Evolutionary conservation across 2,888 invertebrate species (phyloP), one percentile per base, ranked within the genome.

Genomic region (Plagiodera versicolora): DNA sequence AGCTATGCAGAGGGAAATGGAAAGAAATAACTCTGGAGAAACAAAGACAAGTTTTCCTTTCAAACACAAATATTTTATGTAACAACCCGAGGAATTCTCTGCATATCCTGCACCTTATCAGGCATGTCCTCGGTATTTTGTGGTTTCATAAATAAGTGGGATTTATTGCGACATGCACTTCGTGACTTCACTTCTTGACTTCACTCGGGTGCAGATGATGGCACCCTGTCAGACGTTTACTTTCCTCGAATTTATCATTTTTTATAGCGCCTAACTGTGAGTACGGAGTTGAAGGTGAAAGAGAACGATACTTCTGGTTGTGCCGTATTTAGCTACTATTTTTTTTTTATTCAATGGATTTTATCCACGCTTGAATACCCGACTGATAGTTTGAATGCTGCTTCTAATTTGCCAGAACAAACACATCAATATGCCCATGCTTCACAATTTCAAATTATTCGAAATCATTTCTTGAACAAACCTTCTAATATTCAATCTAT

Each of bases 111-210:
- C 61, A 64, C 66, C 17, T 67, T 70, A 74, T 74, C 74, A 71
- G 72, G 73, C 72, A 70, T 73, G 74, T 74, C 74, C 70, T 69
- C 71, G 64, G 71, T 70, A 70, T 74, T 76, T 74, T 75, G 74
- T 73, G 72, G 76, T 75, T 77, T 77, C 76, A 78, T 78, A 77
- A 78, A 78, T 78, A 80, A 79, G 76, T 73, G 70, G 76, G 76
- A 80, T 80, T 79, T 79, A 79, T 79, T 71, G 74, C 75, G 75
- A 77, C 77, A 75, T 77, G 76, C 76, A 76, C 77, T 77, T 71
- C 78, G 78, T 78, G 78, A 78, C 77, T 77, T 67, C 69, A 70
- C 70, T 74, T 70, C 71, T 70, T 71, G 70, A 67, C 70, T 73
- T 74, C 70, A 66, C 72, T 67, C 67, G 49, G 65, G 72, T 75